A percentile compares a stretch with the other conserved stretches of the same genome.
Conservation (phyloP, 92 coral and sea anemone species). For the Pocillopora grandis region DNA sequence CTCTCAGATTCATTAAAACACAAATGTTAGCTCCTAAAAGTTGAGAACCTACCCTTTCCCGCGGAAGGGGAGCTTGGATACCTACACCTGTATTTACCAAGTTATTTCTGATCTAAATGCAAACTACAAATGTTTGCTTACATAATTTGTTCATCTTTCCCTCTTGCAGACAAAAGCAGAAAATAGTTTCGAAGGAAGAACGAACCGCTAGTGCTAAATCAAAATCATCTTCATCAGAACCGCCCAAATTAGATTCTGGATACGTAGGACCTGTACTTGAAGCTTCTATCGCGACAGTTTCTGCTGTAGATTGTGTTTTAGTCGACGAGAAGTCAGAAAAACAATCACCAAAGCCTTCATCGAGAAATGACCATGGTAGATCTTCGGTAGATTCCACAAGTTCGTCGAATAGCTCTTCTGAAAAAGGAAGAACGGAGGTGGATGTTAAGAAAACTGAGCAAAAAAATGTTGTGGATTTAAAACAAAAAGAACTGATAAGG, state of each 20-base stretch:
- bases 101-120: no score
- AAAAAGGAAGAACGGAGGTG: conserved; percentile 63
- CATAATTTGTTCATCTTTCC: not conserved
- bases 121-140: not conserved
- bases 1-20: no score
- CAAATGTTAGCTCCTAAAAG: no score
- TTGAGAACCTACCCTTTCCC: no score
- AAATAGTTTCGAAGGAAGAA: conserved; percentile 46
- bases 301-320: conserved; percentile 82
- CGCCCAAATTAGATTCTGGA: conserved; percentile 77
- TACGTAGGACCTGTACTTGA: conserved; percentile 66
- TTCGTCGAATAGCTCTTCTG: conserved; percentile 70
- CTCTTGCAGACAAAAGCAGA: conserved; percentile 78
- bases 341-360: conserved; percentile 36
- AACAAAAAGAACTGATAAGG: conserved; percentile 59
- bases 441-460: conserved; percentile 33
- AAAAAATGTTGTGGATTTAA: conserved; percentile 37
- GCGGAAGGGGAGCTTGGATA: no score
- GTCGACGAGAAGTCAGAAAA: conserved; percentile 45
- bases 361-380: conserved; percentile 53
- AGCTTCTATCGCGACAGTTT: conserved; percentile 76
- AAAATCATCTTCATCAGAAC: conserved; percentile 16
- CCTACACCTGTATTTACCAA: no score
- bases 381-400: conserved; percentile 64
- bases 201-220: conserved; percentile 43